A percentile compares a stretch with the other conserved stretches of the same genome.
Conservation (phyloP, 2,888 invertebrate species). For the Cataglyphis livida region DNA sequence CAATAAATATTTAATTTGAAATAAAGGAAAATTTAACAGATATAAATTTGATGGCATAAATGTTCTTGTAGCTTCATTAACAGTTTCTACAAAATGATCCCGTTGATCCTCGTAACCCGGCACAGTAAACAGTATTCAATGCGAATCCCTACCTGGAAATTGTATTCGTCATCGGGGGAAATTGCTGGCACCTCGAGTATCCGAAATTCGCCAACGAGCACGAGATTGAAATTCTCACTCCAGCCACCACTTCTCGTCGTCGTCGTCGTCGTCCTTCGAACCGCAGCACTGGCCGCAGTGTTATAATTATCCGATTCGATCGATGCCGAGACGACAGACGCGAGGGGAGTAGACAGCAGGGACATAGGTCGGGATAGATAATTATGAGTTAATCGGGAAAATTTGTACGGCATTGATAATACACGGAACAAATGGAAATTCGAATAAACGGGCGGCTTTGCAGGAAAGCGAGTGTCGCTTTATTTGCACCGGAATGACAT, state of each 20-base stretch:
- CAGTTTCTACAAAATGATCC: constrained; percentile 26
- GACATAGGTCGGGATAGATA: constrained; percentile 54
- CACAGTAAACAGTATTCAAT: constrained; percentile 44
- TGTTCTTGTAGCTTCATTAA: constrained; percentile 36
- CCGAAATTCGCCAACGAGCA: constrained; percentile 48
- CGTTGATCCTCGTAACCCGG: constrained; percentile 6
- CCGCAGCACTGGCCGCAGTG: constrained; percentile 68
- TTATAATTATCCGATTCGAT: constrained; percentile 76
- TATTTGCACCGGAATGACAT: constrained; percentile 35
- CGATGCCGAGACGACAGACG: constrained; percentile 64
- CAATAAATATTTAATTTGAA: not conserved
- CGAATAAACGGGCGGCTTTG: constrained; percentile 48
- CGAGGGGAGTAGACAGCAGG: constrained; percentile 50
- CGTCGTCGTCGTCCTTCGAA: constrained; percentile 62
- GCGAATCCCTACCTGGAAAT: constrained; percentile 49
- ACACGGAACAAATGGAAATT: constrained; percentile 61
- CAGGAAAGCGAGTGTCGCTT: constrained; percentile 9
- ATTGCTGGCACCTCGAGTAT: constrained; percentile 56
- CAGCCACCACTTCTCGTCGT: constrained; percentile 54
- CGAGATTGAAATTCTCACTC: constrained; percentile 61
- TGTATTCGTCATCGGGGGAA: constrained; percentile 49
- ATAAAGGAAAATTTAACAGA: not conserved
- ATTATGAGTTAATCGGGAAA: constrained; percentile 69
- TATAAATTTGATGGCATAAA: not conserved
- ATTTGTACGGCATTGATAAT: constrained; percentile 70